phyloP scores from a whole-genome alignment of 2,888 invertebrate species.

The Holacanthella duospinosa region DNA sequence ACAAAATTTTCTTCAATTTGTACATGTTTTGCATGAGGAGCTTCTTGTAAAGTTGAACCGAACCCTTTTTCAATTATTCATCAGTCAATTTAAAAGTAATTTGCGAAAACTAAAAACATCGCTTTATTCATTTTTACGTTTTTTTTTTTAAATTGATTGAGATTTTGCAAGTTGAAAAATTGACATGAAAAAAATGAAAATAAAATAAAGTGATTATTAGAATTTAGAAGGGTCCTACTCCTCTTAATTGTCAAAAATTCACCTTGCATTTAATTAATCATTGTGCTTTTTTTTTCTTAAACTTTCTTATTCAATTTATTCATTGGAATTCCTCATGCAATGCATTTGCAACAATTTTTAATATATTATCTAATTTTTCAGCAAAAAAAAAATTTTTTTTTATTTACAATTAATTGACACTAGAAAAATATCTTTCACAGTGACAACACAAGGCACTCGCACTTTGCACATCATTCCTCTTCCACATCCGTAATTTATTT shows the following conservation, averaged over 20 bases:
- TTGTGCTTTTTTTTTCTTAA: not conserved
- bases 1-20: not conserved
- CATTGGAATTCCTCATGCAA: not conserved
- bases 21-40: conserved; percentile 1
- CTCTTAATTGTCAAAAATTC: too few relatives aligned
- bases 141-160: not conserved
- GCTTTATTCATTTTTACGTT: not conserved
- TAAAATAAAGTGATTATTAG: too few relatives aligned
- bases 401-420: too few relatives aligned
- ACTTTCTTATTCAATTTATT: too few relatives aligned
- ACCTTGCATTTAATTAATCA: too few relatives aligned
- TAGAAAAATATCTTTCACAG: not conserved
- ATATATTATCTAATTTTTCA: too few relatives aligned
- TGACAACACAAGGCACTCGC: conserved; percentile 30
- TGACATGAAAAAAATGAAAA: not conserved
- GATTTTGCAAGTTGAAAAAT: not conserved
- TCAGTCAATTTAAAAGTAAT: not conserved
- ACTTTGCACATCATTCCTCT: conserved; percentile 21
- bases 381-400: not conserved
- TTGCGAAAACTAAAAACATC: too few relatives aligned
- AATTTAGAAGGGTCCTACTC: too few relatives aligned
- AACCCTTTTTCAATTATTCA: not conserved
- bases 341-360: not conserved
- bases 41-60: not conserved
- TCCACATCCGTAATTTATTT: too few relatives aligned